These are phyloP conservation scores for Urocynchramus pylzowi DNA, from an alignment of 2,113 vertebrate species.

Conservation along the genomic window DNA sequence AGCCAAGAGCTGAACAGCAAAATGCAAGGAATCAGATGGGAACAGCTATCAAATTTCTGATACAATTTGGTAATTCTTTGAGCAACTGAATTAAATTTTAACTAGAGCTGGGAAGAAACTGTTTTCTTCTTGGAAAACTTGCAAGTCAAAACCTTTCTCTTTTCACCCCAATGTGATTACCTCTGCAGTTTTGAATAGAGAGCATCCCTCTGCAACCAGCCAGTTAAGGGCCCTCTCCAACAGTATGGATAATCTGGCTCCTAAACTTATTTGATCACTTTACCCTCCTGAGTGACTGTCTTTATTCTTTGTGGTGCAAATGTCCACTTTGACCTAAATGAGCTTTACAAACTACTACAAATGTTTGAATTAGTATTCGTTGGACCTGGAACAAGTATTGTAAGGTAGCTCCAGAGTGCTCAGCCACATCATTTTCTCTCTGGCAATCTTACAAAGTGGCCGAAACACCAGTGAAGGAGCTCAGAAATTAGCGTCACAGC, in stretches of 20 bases:
- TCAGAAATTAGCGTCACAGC: neutral
- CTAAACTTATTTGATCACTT: neutral
- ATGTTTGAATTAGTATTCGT: neutral
- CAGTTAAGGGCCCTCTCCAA: neutral
- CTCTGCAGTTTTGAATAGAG: neutral
- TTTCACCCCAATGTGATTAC: neutral
- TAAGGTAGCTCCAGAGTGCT: neutral
- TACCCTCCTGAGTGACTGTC: neutral
- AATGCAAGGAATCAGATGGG: neutral
- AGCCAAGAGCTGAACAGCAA: neutral
- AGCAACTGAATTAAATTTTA: neutral
- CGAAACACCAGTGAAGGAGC: neutral
- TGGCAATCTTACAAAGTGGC: neutral
- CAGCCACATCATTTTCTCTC: neutral
- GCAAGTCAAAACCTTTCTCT: neutral
- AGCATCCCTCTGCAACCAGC: neutral
- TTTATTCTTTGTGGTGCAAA: neutral
- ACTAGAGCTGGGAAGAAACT: neutral
- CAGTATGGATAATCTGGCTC: neutral
- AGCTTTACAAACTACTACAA: neutral
- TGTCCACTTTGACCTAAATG: neutral
- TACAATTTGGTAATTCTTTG: neutral
- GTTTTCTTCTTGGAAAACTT: neutral
- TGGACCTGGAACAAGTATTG: neutral
- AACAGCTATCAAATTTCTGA: neutral